Percentiles rank a stretch among this genome's conserved stretches.
Evolutionary conservation across 1,140 invertebrate genomes (phyloP).

Genomic region (Drosophila fuyamai): DNA sequence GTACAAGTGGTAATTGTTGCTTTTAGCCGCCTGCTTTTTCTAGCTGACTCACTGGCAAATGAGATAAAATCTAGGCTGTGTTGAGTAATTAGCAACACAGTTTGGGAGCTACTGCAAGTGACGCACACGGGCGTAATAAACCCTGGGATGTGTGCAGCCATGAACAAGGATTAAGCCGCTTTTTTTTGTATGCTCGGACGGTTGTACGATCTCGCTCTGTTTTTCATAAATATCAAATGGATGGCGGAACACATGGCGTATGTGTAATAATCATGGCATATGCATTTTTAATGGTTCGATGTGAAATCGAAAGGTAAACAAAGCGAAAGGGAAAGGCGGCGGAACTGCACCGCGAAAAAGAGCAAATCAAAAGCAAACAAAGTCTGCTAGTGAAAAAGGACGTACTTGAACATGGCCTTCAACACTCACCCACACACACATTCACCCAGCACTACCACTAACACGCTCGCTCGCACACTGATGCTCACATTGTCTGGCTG

Average conservation of each 20-base stretch:
- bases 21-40: conserved; percentile 17
- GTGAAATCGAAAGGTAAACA: conserved; percentile 66
- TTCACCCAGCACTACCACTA: conserved; percentile 11
- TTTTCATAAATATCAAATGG: conserved; percentile 76
- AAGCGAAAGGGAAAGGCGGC: neutral
- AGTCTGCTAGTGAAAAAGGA: conserved; percentile 19
- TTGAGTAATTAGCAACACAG: conserved; percentile 47
- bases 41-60: conserved; percentile 30
- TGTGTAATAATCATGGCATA: conserved; percentile 63
- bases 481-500: conserved; percentile 54
- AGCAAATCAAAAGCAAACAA: conserved; percentile 70
- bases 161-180: conserved; percentile 19
- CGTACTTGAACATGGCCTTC: conserved; percentile 69
- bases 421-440: conserved; percentile 40
- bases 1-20: conserved; percentile 57
- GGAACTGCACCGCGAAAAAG: conserved; percentile 51
- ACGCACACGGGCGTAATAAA: conserved; percentile 45
- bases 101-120: conserved; percentile 47
- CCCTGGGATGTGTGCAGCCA: conserved; percentile 18
- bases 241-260: conserved; percentile 45
- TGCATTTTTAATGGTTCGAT: conserved; percentile 63
- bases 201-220: neutral
- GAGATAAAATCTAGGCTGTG: conserved; percentile 42
- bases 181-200: conserved; percentile 11
- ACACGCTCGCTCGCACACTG: conserved; percentile 7